Percentiles rank a stretch among this genome's conserved stretches.
phyloP scores from a whole-genome alignment of 92 coral and sea anemone species.

The Micromussa lordhowensis region DNA sequence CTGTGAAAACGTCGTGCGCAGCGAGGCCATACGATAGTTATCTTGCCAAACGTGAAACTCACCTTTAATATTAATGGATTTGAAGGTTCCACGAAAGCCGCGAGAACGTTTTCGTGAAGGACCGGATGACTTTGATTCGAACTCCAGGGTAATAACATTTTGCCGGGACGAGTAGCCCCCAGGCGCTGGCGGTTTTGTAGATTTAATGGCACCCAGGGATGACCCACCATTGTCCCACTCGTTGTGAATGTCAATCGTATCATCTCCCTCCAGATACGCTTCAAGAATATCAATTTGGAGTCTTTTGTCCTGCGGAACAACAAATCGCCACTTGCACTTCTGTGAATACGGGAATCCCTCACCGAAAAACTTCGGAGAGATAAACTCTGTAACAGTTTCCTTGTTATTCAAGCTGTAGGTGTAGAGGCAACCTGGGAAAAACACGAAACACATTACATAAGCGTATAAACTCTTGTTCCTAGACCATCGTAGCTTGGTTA shows the following conservation, averaged over 20 bases:
- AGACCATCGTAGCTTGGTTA: no score
- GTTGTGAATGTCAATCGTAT: neutral
- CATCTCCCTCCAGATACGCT: neutral
- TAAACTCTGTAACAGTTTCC: neutral
- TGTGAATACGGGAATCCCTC: conserved; percentile 27
- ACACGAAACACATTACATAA: no score
- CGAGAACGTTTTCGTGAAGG: neutral
- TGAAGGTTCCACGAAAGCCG: conserved; percentile 39
- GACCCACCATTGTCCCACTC: neutral
- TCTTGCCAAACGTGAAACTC: neutral
- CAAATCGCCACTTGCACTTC: conserved; percentile 44
- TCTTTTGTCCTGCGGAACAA: neutral
- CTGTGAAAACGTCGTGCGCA: neutral
- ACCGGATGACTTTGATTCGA: neutral
- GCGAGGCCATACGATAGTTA: neutral
- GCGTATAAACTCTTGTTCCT: no score
- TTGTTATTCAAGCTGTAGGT: conserved; percentile 25
- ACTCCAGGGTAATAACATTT: neutral
- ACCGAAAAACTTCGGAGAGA: conserved; percentile 23
- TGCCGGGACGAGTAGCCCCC: neutral
- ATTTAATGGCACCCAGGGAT: neutral
- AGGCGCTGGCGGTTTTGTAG: no score
- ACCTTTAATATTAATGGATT: conserved; percentile 1
- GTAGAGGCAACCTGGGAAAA: conserved; percentile 25
- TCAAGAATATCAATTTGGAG: conserved; percentile 3